Conservation (phyloP, 2,113 vertebrate species). For the Bothrops jararaca region DNA sequence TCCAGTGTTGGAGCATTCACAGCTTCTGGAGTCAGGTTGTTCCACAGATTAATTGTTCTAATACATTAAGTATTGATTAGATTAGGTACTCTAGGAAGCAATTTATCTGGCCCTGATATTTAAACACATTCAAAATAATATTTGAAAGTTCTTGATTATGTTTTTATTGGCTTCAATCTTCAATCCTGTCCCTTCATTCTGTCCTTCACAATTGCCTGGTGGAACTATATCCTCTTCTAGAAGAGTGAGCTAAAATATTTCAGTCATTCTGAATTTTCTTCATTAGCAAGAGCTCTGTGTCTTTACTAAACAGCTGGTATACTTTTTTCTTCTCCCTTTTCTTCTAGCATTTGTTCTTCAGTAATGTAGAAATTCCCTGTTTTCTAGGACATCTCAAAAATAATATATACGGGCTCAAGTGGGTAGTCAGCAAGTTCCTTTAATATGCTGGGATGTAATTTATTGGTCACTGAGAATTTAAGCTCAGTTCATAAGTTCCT, state of each 20-base stretch:
- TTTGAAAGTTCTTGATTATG: not conserved
- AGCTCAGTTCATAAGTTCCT: not conserved
- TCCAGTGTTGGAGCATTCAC: too few species aligned
- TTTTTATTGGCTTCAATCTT: not conserved
- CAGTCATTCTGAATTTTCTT: not conserved
- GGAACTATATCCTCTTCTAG: not conserved
- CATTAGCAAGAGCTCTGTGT: not conserved
- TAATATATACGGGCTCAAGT: not conserved
- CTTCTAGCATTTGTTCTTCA: not conserved
- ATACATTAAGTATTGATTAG: not conserved
- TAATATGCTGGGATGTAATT: not conserved
- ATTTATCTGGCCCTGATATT: not conserved
- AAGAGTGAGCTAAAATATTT: not conserved
- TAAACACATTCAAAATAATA: not conserved
- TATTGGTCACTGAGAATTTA: not conserved
- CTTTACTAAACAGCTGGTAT: not conserved
- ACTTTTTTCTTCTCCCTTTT: not conserved
- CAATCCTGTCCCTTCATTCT: not conserved
- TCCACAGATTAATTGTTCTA: too few species aligned
- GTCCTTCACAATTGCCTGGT: not conserved
- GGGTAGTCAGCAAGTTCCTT: not conserved
- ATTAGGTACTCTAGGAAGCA: not conserved
- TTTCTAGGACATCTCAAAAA: not conserved
- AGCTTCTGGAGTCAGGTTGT: too few species aligned
- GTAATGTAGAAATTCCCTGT: not conserved